Base-by-base conservation (phyloP, 2,113 vertebrate genomes). In the Rhea pennata region DNA sequence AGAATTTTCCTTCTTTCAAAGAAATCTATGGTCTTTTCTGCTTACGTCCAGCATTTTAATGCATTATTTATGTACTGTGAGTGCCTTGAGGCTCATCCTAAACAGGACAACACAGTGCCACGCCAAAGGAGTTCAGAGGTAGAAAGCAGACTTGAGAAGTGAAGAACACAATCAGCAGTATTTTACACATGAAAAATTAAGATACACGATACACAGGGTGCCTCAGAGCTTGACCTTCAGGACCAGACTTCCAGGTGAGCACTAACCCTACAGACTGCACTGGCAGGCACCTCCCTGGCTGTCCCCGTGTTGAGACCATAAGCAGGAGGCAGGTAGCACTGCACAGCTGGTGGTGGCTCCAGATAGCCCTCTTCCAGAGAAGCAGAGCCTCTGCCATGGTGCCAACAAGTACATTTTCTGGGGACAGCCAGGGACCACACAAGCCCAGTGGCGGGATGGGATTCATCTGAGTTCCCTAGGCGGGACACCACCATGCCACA, bases 291-390 rank as follows among this genome's bases (percentile, higher is more conserved):
- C 29, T 15, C 46, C 36, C n/a, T 27, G 22, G 7, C 20, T 72
- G 51, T 27, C 46, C 39, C 64, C 13, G 0, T 31, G 64, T 39
- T 0, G 2, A 3, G 17, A 65, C 4, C 2, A 0, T 10, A 24
- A 39, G 13, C 56, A 69, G n/a, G 39, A 87, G 33, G 14, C 29
- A 66, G 48, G 67, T 5, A 5, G 1, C 29, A 31, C 26, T 16
- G 1, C 2, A 5, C 40, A 40, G 31, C 53, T 42, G 1, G 0
- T 14, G 4, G 24, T 12, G 42, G 1, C 4, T 31, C 20, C 44
- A 83, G 58, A 53, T 21, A 36, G 1, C 2, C 3, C 5, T 69
- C 27, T 39, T 79, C 46, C 3, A 1, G 27, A 69, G 11, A 64
- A 59, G 3, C 42, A 15, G 23, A 6, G 9, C 3, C 22, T 7